These are phyloP conservation scores for Lordiphosa collinella DNA, from an alignment of 1,140 invertebrate species.

Conservation along the genomic window DNA sequence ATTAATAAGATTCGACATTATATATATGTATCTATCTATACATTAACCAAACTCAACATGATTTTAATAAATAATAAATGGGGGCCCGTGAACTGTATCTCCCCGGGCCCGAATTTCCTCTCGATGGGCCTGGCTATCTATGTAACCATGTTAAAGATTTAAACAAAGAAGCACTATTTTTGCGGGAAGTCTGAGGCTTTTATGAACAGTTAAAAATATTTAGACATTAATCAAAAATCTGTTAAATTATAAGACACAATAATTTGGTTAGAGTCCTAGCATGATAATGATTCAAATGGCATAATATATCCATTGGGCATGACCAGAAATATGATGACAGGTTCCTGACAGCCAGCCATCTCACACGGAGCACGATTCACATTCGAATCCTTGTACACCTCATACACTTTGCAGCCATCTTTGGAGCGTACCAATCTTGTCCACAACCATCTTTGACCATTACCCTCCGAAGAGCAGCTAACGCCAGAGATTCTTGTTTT, in stretches of 20 bases:
- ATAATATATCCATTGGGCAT: conserved; percentile 55
- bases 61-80: too few relatives aligned
- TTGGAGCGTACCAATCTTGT: conserved; percentile 27
- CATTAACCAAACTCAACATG: too few relatives aligned
- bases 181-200: too few relatives aligned
- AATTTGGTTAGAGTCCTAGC: background rate
- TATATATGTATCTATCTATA: too few relatives aligned
- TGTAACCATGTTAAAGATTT: too few relatives aligned
- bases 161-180: too few relatives aligned
- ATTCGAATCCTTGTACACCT: conserved; percentile 52
- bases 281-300: conserved; percentile 41
- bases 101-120: too few relatives aligned
- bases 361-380: conserved; percentile 3
- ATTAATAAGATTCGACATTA: too few relatives aligned
- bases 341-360: background rate
- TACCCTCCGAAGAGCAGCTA: background rate
- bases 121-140: too few relatives aligned
- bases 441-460: conserved; percentile 39
- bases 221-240: too few relatives aligned
- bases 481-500: conserved; percentile 14
- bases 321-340: conserved; percentile 48
- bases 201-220: too few relatives aligned
- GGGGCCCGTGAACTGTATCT: too few relatives aligned
- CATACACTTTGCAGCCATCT: conserved; percentile 49
- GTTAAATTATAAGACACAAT: background rate